Conservation (phyloP, 2,113 vertebrate genomes). For the Tretioscincus oriximinensis region DNA sequence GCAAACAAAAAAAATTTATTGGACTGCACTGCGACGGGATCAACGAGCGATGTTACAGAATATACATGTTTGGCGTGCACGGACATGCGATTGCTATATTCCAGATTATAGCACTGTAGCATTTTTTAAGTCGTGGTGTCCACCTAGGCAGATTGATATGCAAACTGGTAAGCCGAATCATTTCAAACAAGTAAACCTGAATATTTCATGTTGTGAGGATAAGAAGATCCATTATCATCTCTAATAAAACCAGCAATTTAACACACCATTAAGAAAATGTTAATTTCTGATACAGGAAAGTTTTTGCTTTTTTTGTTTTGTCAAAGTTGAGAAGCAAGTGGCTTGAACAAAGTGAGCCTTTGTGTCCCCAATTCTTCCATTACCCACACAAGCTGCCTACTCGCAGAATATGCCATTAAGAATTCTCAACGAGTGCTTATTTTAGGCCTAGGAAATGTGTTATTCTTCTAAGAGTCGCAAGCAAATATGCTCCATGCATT, state of each 20-base stretch:
- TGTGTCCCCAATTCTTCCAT: constrained; percentile 70
- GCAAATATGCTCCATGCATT: not conserved
- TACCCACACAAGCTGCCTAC: constrained; percentile 69
- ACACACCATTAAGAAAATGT: not conserved
- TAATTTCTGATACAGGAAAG: constrained; percentile 40
- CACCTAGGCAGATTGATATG: no score
- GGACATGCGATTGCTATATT: no score
- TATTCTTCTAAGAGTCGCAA: constrained; percentile 41
- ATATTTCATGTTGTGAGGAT: not conserved
- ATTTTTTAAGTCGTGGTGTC: no score
- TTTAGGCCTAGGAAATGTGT: constrained; percentile 48
- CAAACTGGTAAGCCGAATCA: no score
- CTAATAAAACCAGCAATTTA: not conserved
- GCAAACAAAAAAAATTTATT: no score
- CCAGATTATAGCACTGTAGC: no score
- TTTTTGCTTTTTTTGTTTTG: constrained; percentile 52
- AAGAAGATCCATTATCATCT: not conserved
- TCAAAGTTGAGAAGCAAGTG: constrained; percentile 44
- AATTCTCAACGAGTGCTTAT: constrained; percentile 52
- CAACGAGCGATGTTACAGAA: no score
- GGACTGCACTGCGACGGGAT: no score
- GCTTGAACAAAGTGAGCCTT: constrained; percentile 62
- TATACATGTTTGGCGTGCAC: no score
- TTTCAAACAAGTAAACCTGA: no score
- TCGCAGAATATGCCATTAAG: constrained; percentile 65